These are phyloP conservation scores for Ophraella communa DNA, from an alignment of 2,888 invertebrate species.

Conservation along the genomic window DNA sequence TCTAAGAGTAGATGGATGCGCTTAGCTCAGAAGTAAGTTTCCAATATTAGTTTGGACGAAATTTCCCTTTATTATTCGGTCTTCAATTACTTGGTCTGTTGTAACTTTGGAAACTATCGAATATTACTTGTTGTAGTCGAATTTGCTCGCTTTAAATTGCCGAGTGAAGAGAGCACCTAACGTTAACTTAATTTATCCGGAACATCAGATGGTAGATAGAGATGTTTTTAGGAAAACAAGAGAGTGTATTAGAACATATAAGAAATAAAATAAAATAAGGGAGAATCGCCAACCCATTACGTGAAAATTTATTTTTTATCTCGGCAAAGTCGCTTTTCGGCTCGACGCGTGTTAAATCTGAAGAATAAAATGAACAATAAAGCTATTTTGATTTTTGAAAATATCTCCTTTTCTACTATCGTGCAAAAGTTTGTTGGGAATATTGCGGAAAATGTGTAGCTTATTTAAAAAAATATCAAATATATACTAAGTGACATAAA, in stretches of 20 bases:
- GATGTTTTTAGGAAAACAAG: background rate
- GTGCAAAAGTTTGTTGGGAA: too few species aligned
- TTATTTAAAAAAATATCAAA: too few species aligned
- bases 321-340: too few species aligned
- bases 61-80: background rate
- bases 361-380: too few species aligned
- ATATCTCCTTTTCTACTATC: too few species aligned
- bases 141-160: background rate
- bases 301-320: too few species aligned
- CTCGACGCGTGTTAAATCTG: too few species aligned
- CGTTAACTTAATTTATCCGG: background rate
- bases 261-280: too few species aligned
- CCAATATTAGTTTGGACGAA: background rate
- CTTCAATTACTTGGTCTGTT: background rate
- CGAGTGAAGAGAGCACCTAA: background rate
- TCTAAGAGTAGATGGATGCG: background rate
- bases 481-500: too few species aligned
- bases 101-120: conserved; percentile 4
- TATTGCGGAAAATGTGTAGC: too few species aligned
- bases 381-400: too few species aligned
- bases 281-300: too few species aligned
- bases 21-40: background rate
- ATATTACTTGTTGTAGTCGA: background rate
- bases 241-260: background rate
- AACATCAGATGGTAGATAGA: background rate